A percentile compares a stretch with the other conserved stretches of the same genome.
phyloP scores from a whole-genome alignment of 2,888 invertebrate genomes.

The Caenorhabditis sp. region DNA sequence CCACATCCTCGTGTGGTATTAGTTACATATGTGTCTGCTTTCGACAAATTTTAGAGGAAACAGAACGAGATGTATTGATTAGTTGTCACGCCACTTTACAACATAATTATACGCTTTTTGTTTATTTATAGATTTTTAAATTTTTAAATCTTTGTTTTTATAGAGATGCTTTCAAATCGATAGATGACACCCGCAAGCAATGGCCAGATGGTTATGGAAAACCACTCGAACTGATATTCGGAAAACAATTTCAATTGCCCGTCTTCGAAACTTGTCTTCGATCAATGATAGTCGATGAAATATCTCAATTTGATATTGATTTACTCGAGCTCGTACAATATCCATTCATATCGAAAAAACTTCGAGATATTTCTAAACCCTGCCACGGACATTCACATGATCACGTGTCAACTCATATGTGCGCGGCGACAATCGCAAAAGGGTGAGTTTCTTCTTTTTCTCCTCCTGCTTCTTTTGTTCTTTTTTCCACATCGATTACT shows the following conservation, averaged over 20 bases:
- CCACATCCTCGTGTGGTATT: too few species aligned
- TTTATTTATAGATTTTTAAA: background rate
- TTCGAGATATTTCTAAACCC: constrained; percentile 75
- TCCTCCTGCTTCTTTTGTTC: background rate
- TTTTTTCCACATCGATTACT: too few species aligned
- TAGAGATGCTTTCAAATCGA: constrained; percentile 53
- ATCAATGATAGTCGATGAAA: constrained; percentile 89
- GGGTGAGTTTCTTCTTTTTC: constrained; percentile 29
- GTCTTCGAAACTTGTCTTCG: constrained; percentile 93
- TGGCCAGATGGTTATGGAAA: constrained; percentile 75
- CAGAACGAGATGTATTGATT: too few species aligned
- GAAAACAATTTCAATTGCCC: constrained; percentile 96
- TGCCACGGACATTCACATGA: constrained; percentile 48
- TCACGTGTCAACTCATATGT: constrained; percentile 76
- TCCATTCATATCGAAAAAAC: constrained; percentile 91
- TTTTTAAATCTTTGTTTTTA: too few species aligned
- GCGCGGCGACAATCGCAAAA: constrained; percentile 53
- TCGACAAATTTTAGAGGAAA: too few species aligned
- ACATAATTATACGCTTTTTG: too few species aligned
- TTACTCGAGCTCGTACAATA: constrained; percentile 75
- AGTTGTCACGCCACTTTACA: too few species aligned
- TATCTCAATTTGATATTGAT: constrained; percentile 71
- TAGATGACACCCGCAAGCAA: constrained; percentile 75
- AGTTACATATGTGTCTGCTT: too few species aligned
- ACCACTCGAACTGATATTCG: constrained; percentile 91